A percentile compares a stretch with the other conserved stretches of the same genome.
Conservation (phyloP, 92 coral and sea anemone species). For the Porites lobata region DNA sequence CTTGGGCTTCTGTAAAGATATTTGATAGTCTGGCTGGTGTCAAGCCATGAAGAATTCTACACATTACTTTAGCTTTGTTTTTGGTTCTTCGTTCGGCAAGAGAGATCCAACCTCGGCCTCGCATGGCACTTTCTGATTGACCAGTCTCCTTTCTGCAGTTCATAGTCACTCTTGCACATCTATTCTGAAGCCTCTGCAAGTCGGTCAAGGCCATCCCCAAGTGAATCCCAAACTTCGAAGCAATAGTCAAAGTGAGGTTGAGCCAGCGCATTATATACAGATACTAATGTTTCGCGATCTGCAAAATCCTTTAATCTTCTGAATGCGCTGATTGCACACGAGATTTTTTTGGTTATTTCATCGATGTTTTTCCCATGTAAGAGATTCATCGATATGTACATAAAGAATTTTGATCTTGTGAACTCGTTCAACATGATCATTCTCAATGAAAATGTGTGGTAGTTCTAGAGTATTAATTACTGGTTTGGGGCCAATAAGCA, state of each 20-base stretch:
- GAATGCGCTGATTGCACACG: conserved; percentile 36
- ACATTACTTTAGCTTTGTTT: neutral
- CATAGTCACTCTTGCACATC: neutral
- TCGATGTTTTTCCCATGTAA: conserved; percentile 45
- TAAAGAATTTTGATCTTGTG: conserved; percentile 44
- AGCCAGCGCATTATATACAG: conserved; percentile 45
- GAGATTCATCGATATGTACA: conserved; percentile 33
- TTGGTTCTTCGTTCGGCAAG: no score
- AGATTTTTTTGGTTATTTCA: neutral
- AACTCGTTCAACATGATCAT: conserved; percentile 56
- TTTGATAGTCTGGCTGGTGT: neutral
- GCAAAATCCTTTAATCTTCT: conserved; percentile 53
- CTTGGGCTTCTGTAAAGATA: no score
- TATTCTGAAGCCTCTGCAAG: neutral
- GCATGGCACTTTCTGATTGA: neutral
- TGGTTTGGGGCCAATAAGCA: conserved; percentile 41
- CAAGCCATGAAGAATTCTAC: neutral
- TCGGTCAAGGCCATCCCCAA: neutral
- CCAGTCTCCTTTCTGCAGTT: neutral
- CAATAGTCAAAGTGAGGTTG: conserved; percentile 46
- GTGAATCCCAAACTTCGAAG: neutral
- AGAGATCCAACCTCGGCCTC: neutral
- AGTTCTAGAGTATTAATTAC: conserved; percentile 10
- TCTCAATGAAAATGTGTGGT: conserved; percentile 29
- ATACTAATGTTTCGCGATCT: neutral